Conservation (phyloP, 2,888 invertebrate genomes). For the Seira ritae region DNA sequence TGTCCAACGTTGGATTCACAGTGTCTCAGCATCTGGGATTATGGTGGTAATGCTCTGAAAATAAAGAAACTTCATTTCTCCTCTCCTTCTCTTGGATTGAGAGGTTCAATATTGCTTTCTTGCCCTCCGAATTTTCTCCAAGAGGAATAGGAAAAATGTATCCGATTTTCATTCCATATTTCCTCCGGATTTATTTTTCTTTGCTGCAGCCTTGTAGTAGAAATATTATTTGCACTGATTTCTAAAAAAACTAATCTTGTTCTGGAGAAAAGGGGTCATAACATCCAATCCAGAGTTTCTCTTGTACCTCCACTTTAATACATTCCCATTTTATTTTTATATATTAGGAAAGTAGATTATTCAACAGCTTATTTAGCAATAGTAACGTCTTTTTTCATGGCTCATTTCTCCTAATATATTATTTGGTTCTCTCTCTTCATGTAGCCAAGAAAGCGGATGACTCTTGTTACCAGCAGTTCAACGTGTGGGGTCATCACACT, state of each 20-base stretch:
- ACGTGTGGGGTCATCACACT: constrained; percentile 94
- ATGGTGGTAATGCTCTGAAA: constrained; percentile 76
- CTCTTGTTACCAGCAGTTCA: constrained; percentile 82
- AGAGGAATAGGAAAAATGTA: neutral
- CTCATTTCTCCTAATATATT: constrained; percentile 46
- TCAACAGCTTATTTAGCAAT: constrained; percentile 57
- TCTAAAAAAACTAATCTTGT: neutral
- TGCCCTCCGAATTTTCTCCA: neutral
- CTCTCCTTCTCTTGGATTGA: neutral
- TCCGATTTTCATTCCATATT: neutral
- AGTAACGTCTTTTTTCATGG: constrained; percentile 52
- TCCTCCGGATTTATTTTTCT: neutral
- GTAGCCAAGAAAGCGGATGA: constrained; percentile 67
- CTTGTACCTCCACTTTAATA: too few relatives aligned
- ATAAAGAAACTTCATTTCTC: neutral
- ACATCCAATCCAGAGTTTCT: too few relatives aligned
- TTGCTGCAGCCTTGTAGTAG: neutral
- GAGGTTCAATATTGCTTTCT: neutral
- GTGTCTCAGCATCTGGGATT: constrained; percentile 96
- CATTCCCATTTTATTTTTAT: too few relatives aligned
- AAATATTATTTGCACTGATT: neutral
- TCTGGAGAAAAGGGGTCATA: neutral
- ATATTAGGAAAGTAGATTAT: constrained; percentile 49
- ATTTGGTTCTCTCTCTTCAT: constrained; percentile 9
- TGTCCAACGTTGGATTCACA: constrained; percentile 93